Evolutionary conservation across 2,113 vertebrate genomes (phyloP).

Genomic region (Dipodomys merriami): DNA sequence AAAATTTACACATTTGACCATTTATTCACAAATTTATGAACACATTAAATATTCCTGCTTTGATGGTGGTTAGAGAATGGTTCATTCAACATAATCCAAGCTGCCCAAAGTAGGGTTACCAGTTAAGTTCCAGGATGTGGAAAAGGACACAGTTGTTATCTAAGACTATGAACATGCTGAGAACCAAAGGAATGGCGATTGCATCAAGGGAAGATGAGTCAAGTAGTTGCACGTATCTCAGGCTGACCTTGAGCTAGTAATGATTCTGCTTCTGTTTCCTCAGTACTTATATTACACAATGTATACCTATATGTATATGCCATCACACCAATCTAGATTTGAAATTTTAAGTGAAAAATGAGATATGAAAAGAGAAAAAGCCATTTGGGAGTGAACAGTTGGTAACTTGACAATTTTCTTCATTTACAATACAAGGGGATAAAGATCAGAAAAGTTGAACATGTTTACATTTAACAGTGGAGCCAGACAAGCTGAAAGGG

Average conservation of each 20-base stretch:
- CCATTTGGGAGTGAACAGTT: neutral
- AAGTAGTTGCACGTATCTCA: too few species aligned
- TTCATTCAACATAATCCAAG: neutral
- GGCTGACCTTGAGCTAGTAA: neutral
- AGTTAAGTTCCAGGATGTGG: neutral
- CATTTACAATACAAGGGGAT: neutral
- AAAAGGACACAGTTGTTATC: neutral
- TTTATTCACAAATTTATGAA: constrained; percentile 13
- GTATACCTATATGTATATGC: too few species aligned
- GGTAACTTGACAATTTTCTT: neutral
- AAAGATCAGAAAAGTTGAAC: neutral
- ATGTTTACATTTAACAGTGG: neutral
- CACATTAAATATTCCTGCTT: constrained; percentile 15
- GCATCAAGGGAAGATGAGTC: too few species aligned
- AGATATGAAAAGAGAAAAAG: neutral
- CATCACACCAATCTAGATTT: too few species aligned
- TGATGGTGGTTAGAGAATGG: neutral
- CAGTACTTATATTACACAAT: too few species aligned
- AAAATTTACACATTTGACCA: constrained; percentile 4
- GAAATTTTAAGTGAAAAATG: neutral
- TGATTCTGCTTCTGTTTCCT: too few species aligned
- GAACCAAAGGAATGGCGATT: neutral
- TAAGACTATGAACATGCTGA: neutral
- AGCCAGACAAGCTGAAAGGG: neutral
- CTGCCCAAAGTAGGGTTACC: constrained; percentile 15